Evolutionary conservation across 2,113 vertebrate genomes (phyloP).

Genomic region (Mustela lutreola): DNA sequence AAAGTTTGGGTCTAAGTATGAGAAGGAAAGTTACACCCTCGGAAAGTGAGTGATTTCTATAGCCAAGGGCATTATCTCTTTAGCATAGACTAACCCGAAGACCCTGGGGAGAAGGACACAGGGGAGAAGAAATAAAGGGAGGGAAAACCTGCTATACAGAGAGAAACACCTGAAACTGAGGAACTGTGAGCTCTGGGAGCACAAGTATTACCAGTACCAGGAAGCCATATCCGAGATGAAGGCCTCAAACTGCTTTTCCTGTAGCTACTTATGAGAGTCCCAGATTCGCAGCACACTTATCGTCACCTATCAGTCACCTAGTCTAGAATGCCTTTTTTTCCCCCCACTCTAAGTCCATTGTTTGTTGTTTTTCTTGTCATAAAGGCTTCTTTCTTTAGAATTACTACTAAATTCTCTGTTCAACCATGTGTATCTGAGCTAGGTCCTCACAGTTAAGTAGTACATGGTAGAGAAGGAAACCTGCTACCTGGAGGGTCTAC

Average conservation of each 20-base stretch:
- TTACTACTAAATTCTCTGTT: not conserved
- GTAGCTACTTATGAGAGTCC: not conserved
- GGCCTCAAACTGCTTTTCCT: not conserved
- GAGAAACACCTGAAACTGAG: not conserved
- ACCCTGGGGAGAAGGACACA: no score
- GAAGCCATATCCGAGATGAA: not conserved
- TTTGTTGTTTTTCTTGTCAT: not conserved
- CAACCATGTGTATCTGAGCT: not conserved
- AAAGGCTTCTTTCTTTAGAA: not conserved
- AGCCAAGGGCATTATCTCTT: not conserved
- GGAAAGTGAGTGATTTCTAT: not conserved
- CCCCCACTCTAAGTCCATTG: not conserved
- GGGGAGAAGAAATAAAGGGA: not conserved
- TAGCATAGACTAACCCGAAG: not conserved
- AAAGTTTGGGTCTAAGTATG: not conserved
- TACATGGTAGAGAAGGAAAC: not conserved
- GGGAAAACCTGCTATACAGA: not conserved
- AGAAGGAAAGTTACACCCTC: not conserved
- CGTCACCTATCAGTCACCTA: not conserved
- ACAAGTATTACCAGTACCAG: not conserved
- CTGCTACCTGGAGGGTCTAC: not conserved
- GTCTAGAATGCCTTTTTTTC: not conserved
- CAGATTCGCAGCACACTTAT: not conserved
- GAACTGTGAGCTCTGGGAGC: not conserved
- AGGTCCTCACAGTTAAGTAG: not conserved